Evolutionary conservation across 2,113 vertebrate species (phyloP).

Genomic region (Illadopsis cleaveri): DNA sequence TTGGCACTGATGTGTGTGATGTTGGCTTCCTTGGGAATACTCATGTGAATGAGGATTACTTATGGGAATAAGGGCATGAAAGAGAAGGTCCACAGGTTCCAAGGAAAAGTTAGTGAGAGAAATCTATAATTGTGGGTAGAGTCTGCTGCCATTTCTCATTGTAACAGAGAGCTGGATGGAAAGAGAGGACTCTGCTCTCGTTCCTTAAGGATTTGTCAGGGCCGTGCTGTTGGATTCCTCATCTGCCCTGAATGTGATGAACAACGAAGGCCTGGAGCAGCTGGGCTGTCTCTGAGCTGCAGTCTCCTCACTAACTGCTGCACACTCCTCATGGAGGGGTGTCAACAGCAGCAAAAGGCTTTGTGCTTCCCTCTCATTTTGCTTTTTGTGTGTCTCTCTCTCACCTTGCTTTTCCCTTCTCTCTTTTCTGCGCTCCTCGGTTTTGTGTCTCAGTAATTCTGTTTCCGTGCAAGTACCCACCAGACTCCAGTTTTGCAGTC

Average conservation of each 20-base stretch:
- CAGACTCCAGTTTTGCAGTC: not conserved
- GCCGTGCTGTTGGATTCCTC: not conserved
- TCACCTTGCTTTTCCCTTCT: not conserved
- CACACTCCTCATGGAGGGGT: rapidly evolving
- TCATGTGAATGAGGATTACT: not conserved
- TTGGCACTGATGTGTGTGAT: not conserved
- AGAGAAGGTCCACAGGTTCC: not conserved
- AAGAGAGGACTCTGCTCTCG: rapidly evolving
- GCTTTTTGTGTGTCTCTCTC: not conserved
- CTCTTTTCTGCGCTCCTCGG: rapidly evolving
- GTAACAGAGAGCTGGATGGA: not conserved
- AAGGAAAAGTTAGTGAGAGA: not conserved
- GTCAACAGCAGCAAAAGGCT: not conserved
- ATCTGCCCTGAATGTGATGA: not conserved
- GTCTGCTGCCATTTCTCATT: not conserved
- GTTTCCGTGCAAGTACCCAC: rapidly evolving
- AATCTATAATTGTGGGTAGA: not conserved
- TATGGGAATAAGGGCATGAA: not conserved
- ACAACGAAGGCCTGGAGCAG: not conserved
- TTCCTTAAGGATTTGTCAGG: not conserved
- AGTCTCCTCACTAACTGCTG: not conserved
- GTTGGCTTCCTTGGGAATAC: not conserved
- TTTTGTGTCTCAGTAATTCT: not conserved
- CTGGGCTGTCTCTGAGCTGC: not conserved
- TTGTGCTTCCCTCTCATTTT: not conserved